Evolutionary conservation across 2,888 invertebrate genomes (phyloP).

Genomic region (Deroplatys truncata): DNA sequence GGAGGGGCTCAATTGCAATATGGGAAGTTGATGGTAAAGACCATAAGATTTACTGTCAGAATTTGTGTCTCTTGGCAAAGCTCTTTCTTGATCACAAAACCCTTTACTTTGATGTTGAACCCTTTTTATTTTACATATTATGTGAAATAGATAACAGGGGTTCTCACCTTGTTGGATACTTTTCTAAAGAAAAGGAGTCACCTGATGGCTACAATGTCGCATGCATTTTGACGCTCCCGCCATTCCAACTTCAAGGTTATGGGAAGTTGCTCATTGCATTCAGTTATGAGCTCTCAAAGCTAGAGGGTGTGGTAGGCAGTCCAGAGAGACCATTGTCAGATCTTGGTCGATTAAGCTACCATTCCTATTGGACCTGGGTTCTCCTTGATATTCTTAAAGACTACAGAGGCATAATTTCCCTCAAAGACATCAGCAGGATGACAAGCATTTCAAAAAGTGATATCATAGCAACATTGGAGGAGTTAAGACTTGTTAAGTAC

Average conservation of each 20-base stretch:
- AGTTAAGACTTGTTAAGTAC: slow-evolving; percentile 97
- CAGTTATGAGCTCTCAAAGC: slow-evolving; percentile 90
- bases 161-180: slow-evolving; percentile 93
- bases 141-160: slow-evolving; percentile 93
- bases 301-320: slow-evolving; percentile 90
- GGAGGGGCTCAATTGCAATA: slow-evolving; percentile 89
- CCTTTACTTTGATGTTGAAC: slow-evolving; percentile 95
- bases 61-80: slow-evolving; percentile 91
- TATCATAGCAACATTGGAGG: slow-evolving; percentile 93
- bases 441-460: slow-evolving; percentile 95
- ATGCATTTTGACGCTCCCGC: slow-evolving; percentile 94
- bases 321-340: slow-evolving; percentile 98
- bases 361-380: slow-evolving; percentile 97
- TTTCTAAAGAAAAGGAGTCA: slow-evolving; percentile 98
- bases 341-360: slow-evolving; percentile 90
- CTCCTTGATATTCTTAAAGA: slow-evolving; percentile 85
- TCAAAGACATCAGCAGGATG: slow-evolving; percentile 87
- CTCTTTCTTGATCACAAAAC: slow-evolving; percentile 97
- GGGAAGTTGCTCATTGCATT: slow-evolving; percentile 96
- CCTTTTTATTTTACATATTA: slow-evolving; percentile 92
- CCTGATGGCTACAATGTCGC: slow-evolving; percentile 93
- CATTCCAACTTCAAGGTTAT: slow-evolving; percentile 94
- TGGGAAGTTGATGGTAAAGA: slow-evolving; percentile 98
- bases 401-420: slow-evolving; percentile 78
- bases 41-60: slow-evolving; percentile 94